A percentile compares a stretch with the other conserved stretches of the same genome.
Conservation (phyloP, 2,888 invertebrate genomes). For the Endotricha flammealis region DNA sequence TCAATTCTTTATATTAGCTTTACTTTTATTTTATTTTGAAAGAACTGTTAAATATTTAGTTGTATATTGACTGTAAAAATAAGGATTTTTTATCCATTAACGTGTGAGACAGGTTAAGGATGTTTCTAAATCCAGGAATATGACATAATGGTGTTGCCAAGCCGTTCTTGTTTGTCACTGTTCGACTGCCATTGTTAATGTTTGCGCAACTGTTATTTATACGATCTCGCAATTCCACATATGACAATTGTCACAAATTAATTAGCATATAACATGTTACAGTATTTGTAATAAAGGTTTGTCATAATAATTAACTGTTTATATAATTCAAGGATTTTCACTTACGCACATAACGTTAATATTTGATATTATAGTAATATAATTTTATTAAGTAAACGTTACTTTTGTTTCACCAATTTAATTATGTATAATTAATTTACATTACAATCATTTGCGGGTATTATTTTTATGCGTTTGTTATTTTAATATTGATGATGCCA, state of each 20-base stretch:
- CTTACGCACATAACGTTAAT: slow-evolving; percentile 3
- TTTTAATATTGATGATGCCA: too few species aligned
- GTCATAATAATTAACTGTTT: slow-evolving; percentile 7
- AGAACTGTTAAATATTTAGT: too few species aligned
- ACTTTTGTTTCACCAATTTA: too few species aligned
- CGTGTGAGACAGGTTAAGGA: too few species aligned
- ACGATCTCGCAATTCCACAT: slow-evolving; percentile 30
- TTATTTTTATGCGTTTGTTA: not conserved
- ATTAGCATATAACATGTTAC: slow-evolving; percentile 38
- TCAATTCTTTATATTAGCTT: too few species aligned
- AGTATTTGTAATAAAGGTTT: slow-evolving; percentile 16
- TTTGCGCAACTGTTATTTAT: slow-evolving; percentile 31
- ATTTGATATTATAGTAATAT: slow-evolving; percentile 1
- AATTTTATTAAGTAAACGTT: not conserved
- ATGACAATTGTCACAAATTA: slow-evolving; percentile 35
- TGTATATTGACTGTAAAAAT: too few species aligned
- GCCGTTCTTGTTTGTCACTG: slow-evolving; percentile 9
- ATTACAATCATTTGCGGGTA: not conserved
- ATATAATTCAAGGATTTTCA: slow-evolving; percentile 11
- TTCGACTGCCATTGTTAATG: slow-evolving; percentile 29
- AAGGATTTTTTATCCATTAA: not conserved
- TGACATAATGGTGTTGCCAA: not conserved
- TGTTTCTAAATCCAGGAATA: not conserved
- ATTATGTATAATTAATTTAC: too few species aligned
- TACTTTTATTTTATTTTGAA: too few species aligned